phyloP scores from a whole-genome alignment of 2,113 vertebrate genomes.

The Bubo scandiacus region DNA sequence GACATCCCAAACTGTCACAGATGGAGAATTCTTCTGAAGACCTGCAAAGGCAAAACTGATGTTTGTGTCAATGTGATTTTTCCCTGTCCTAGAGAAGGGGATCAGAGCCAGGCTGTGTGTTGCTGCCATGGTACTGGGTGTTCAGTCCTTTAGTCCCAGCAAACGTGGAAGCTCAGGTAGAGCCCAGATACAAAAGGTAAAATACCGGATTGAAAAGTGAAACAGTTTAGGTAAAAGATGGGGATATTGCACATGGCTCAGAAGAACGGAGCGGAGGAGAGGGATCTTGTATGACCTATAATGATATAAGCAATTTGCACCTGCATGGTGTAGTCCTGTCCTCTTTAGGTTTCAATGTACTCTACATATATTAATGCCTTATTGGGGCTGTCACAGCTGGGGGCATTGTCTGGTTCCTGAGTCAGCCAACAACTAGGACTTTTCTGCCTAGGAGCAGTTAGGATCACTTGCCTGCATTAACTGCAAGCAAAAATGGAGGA shows the following conservation, averaged over 20 bases:
- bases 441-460: background rate
- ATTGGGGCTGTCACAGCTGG: background rate
- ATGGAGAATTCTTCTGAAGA: background rate
- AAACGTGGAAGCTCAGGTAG: background rate
- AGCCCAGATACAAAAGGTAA: background rate
- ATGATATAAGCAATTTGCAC: background rate
- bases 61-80: background rate
- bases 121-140: background rate
- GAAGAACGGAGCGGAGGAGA: background rate
- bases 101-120: background rate
- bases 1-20: background rate
- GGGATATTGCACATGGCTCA: background rate
- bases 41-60: background rate
- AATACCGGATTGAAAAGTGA: background rate
- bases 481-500: background rate
- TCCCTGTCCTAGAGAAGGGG: background rate
- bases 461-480: background rate
- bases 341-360: background rate
- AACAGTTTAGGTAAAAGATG: background rate
- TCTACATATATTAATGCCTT: background rate
- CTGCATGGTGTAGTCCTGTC: background rate
- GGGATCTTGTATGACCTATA: background rate
- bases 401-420: background rate
- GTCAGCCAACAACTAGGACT: background rate
- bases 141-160: background rate